A percentile compares a stretch with the other conserved stretches of the same genome.
These are phyloP conservation scores for Tokudaia tokunoshimensis DNA, from an alignment of 2,797 vertebrate genomes.

Conservation along the genomic window DNA sequence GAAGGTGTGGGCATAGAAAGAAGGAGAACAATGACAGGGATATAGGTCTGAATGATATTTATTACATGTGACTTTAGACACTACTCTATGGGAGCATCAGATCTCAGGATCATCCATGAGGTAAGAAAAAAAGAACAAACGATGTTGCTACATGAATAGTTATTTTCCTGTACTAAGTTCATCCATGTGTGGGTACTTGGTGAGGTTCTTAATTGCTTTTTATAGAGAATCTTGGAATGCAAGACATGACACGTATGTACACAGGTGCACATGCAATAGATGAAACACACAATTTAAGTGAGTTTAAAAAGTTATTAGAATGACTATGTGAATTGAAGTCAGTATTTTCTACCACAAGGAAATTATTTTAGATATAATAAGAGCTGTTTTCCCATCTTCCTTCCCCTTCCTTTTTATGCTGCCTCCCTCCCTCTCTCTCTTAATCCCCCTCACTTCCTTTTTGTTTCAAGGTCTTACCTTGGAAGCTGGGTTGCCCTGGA, in stretches of 20 bases:
- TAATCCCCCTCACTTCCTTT: background rate
- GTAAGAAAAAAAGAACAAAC: background rate
- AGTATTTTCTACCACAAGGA: background rate
- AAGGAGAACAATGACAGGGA: background rate
- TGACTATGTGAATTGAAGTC: background rate
- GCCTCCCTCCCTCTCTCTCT: rapidly evolving
- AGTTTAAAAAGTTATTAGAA: background rate
- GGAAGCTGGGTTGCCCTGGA: background rate
- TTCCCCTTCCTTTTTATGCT: no score
- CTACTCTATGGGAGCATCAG: background rate
- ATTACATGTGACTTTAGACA: background rate
- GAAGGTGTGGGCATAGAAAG: background rate
- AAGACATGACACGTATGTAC: background rate
- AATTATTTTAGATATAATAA: background rate
- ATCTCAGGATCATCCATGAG: background rate
- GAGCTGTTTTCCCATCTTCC: background rate
- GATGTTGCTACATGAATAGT: background rate
- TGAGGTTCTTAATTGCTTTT: background rate
- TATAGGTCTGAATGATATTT: background rate
- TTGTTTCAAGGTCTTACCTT: background rate
- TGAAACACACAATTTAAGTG: background rate
- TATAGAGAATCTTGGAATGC: background rate
- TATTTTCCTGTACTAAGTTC: background rate
- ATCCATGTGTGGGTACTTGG: background rate
- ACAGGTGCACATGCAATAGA: no score